Evolutionary conservation across 1,140 invertebrate species (phyloP).

Genomic region (Orchestia grillus): DNA sequence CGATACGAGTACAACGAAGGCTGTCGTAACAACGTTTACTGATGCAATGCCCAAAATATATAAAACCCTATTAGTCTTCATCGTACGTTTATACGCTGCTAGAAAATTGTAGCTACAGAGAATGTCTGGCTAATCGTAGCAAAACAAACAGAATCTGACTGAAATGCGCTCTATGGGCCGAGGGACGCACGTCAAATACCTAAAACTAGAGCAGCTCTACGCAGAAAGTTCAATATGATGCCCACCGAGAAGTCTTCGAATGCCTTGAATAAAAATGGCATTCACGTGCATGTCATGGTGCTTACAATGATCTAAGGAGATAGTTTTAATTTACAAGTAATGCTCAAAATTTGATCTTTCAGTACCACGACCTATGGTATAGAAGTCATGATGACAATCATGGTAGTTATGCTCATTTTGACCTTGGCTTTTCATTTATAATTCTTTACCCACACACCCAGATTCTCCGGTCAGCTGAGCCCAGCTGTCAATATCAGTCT

Average conservation of each 20-base stretch:
- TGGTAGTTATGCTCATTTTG: background rate
- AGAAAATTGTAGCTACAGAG: constrained; percentile 9
- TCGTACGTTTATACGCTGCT: background rate
- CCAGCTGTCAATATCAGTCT: background rate
- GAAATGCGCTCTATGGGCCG: background rate
- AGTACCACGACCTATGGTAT: background rate
- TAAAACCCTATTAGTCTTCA: background rate
- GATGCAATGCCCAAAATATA: constrained; percentile 28
- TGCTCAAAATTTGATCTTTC: background rate
- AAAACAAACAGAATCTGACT: background rate
- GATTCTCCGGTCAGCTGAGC: background rate
- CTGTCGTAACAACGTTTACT: constrained; percentile 29
- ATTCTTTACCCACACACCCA: background rate
- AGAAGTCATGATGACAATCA: background rate
- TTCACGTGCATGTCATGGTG: background rate
- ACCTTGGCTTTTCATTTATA: background rate
- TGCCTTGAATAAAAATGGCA: background rate
- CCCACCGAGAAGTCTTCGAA: background rate
- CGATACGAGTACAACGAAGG: background rate
- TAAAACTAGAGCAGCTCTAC: background rate
- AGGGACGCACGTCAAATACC: background rate
- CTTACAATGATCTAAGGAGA: background rate
- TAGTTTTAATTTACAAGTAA: background rate
- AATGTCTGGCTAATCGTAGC: background rate
- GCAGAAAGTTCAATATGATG: background rate